Base-by-base conservation (phyloP, 2,113 vertebrate genomes). In the Kryptolebias marmoratus region DNA sequence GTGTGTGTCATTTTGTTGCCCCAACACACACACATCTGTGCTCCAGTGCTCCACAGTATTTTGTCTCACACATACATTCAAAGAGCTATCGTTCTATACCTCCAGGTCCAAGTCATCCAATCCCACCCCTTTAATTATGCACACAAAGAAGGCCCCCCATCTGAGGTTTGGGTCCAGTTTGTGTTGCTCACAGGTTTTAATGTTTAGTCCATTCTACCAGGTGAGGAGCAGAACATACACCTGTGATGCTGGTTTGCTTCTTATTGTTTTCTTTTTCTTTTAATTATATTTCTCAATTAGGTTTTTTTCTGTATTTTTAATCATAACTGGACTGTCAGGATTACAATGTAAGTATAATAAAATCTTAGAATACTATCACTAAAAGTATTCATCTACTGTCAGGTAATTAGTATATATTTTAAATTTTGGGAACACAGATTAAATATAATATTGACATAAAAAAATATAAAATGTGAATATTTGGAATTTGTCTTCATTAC, bases 51-150 rank as follows among this genome's bases (percentile, higher is more conserved):
- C 2, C 47, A 65, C 72, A 71, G 53, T 53, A 55, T 64, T 75
- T 42, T 59, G 18, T 75, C 68, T 63, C 71, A 56, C 44, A 80
- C 73, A 90, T 85, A 90, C 75, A 81, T 77, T 70, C 68, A 81
- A 78, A 67, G 30, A 47, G 79, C 71, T 27, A 50, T 82, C 68
- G 64, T 62, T 75, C 85, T 86, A 88, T 90, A 89, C 73, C 83
- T 89, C 81, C 76, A 64, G 74, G 66, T 74, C 59, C 86, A 62
- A 89, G 93, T 91, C 84, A 94, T 73, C 65, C 83, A 85, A 93
- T 91, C 90, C 87, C 69, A 64, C 80, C 61, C 72, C 73, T 87
- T 94, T 82, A 94, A 94, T 94, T 92, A 94, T 94, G 92, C 83
- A 93, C 75, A 82, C 52, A 77, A 83, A 80, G 82, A 91, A 87